A percentile compares a stretch with the other conserved stretches of the same genome.
These are phyloP conservation scores for Lepilemur septentrionalis DNA, from an alignment of 2,797 vertebrate genomes.

Conservation along the genomic window DNA sequence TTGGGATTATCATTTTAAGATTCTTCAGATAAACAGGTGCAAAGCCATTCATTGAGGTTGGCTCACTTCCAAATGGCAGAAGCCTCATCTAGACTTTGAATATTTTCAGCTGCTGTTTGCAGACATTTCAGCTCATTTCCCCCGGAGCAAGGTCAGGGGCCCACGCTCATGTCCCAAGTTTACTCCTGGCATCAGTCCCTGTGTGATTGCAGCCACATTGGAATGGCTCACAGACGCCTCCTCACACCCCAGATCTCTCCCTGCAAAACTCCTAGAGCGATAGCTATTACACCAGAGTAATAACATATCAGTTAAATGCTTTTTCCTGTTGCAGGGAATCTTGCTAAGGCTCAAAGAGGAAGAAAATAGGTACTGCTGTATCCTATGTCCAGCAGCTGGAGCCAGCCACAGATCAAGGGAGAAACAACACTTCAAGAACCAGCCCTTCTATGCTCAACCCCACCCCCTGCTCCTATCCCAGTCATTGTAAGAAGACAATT, in stretches of 20 bases:
- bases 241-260: neutral
- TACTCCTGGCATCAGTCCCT: neutral
- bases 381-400: neutral
- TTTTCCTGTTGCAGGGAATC: neutral
- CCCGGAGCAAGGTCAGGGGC: neutral
- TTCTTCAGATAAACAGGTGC: conserved; percentile 10
- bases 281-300: neutral
- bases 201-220: no score
- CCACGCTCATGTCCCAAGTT: neutral
- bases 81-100: neutral
- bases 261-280: no score
- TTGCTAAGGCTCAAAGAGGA: neutral
- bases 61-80: neutral
- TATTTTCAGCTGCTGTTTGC: neutral
- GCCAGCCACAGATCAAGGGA: neutral
- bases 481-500: neutral
- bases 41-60: neutral
- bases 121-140: neutral
- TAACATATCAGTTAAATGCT: neutral
- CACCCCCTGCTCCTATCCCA: neutral
- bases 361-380: neutral
- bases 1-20: conserved; percentile 30
- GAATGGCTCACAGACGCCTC: neutral
- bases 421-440: neutral
- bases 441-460: neutral